Evolutionary conservation across 2,888 invertebrate species (phyloP), one percentile per base, ranked within the genome.

Genomic region (Xanthorhoe spadicearia): DNA sequence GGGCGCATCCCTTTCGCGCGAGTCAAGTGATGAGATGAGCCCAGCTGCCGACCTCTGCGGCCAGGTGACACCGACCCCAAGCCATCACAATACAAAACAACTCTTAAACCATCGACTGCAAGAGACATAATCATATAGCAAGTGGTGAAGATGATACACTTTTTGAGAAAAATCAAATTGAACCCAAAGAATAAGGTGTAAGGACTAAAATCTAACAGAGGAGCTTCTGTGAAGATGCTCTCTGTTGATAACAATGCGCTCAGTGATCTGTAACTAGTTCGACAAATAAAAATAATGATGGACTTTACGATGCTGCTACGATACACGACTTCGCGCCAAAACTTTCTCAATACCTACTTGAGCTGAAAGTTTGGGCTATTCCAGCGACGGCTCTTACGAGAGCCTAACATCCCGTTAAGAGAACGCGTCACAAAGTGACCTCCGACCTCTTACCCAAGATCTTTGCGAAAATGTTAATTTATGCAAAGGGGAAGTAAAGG

Each of bases 401-500:
- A 43, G 13, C 10, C 9, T 9, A 7, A 32, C 5, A 43, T 13
- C 38, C 13, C 13, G 10, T 19, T 46, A 38, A 19, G 9, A 17
- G 43, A 55, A 32, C 43, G 3, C 13, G 17, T 32, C 10, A 5
- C 52, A 17, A 15, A 19, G 48, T 63, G 53, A 67, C 54, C 23
- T 52, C 17, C 48, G 19, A 69, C 72, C 77, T 81, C 74, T 71
- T 69, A 59, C 68, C 64, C 75, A 75, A 74, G 74, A 82, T 78
- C 76, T 77, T 83, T 72, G 88, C 88, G 70, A 84, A 90, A 88
- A 83, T 86, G 80, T 79, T 92, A 92, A 93, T 90, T 84, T 93
- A 93, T 92, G 91, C 92, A 92, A 92, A 91, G 93, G 93, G 92
- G 90, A 92, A 92, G 89, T 82, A 77, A 83, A 77, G 79, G 88